Conservation (phyloP, 1,140 invertebrate species). For the Eurosta solidaginis region DNA sequence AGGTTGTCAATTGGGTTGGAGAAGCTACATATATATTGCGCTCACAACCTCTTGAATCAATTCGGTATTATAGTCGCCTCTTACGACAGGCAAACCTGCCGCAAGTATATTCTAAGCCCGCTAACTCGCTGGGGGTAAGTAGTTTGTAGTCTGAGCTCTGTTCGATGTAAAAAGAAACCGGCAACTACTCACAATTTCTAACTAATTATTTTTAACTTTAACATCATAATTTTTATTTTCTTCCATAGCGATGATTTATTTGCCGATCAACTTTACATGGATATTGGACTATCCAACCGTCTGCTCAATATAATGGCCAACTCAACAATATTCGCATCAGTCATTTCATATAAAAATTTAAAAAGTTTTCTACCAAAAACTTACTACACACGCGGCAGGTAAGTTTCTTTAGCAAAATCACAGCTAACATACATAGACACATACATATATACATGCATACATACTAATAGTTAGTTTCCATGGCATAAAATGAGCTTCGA, state of each 20-base stretch:
- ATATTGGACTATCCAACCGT: slow-evolving; percentile 51
- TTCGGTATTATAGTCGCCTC: too few relatives aligned
- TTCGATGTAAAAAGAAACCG: too few relatives aligned
- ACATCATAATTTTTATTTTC: neutral
- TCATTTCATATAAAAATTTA: slow-evolving; percentile 65
- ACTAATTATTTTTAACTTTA: slow-evolving; percentile 1
- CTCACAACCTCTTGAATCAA: too few relatives aligned
- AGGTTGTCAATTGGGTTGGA: too few relatives aligned
- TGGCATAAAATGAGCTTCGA: neutral
- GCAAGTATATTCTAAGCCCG: too few relatives aligned
- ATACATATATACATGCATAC: neutral
- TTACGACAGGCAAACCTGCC: too few relatives aligned
- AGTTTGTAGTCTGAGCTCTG: too few relatives aligned
- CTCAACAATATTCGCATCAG: slow-evolving; percentile 57
- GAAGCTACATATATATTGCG: too few relatives aligned
- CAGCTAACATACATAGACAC: too few relatives aligned
- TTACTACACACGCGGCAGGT: slow-evolving; percentile 61
- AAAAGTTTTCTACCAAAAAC: slow-evolving; percentile 63
- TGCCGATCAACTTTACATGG: slow-evolving; percentile 58
- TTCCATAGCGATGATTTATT: slow-evolving; percentile 54
- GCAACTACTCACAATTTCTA: too few relatives aligned
- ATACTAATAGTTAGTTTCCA: neutral
- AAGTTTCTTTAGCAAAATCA: slow-evolving; percentile 33
- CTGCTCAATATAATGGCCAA: slow-evolving; percentile 57
- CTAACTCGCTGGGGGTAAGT: too few relatives aligned